Evolutionary conservation across 2,797 vertebrate species (phyloP).

Genomic region (Sebastes iracundus): DNA sequence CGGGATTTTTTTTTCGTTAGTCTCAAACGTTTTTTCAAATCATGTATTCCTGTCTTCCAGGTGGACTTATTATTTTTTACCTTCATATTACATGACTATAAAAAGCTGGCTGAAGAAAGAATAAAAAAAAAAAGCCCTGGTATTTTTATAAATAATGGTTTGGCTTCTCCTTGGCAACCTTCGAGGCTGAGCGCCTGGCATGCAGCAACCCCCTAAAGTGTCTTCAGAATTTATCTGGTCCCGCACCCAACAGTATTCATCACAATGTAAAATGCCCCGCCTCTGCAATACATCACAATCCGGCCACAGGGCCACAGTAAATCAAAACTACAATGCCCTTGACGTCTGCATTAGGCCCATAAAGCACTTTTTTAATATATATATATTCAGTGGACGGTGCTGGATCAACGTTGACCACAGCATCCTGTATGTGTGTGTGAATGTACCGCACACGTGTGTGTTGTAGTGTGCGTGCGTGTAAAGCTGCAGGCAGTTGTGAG

Average conservation of each 20-base stretch:
- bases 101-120: conserved; percentile 36
- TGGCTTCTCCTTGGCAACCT: conserved; percentile 49
- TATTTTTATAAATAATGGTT: conserved; percentile 63
- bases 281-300: conserved; percentile 70
- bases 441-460: background rate
- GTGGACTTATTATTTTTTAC: conserved; percentile 39
- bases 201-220: conserved; percentile 24
- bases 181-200: conserved; percentile 42
- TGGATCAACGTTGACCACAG: conserved; percentile 38
- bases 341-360: conserved; percentile 69
- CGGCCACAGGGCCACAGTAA: conserved; percentile 62
- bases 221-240: conserved; percentile 73
- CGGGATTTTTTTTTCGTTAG: conserved; percentile 8
- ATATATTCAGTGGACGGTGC: conserved; percentile 18
- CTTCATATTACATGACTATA: conserved; percentile 11
- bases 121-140: conserved; percentile 2
- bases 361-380: conserved; percentile 53
- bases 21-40: conserved; percentile 11
- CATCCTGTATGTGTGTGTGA: background rate
- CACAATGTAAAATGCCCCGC: conserved; percentile 67
- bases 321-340: conserved; percentile 74
- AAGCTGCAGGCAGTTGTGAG: conserved; percentile 18
- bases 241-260: conserved; percentile 63
- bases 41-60: conserved; percentile 14
- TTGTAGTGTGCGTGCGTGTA: background rate